These are phyloP conservation scores for Autographa gamma DNA, from an alignment of 2,888 invertebrate genomes.

Conservation along the genomic window DNA sequence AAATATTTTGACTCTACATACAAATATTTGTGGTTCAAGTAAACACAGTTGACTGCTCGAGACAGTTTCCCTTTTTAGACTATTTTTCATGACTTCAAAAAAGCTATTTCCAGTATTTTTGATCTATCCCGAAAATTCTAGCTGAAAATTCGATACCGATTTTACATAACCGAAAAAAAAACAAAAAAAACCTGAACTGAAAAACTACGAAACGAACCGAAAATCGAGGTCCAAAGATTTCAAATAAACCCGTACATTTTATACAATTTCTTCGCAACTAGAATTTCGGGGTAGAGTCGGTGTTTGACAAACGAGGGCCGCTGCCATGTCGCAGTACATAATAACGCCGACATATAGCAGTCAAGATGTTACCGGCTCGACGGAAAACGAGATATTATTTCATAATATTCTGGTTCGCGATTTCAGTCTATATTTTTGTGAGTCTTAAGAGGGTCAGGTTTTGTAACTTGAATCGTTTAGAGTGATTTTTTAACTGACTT, in stretches of 20 bases:
- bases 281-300: slow-evolving; percentile 26
- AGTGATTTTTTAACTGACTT: too few relatives aligned
- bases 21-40: too few relatives aligned
- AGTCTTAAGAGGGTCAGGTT: neutral
- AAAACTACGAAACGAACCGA: slow-evolving; percentile 14
- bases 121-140: neutral
- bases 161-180: neutral
- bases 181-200: slow-evolving; percentile 4
- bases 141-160: neutral
- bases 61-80: too few relatives aligned
- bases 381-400: slow-evolving; percentile 9
- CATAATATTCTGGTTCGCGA: neutral
- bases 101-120: neutral
- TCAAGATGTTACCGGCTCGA: slow-evolving; percentile 35
- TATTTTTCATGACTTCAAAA: too few relatives aligned
- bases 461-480: too few relatives aligned
- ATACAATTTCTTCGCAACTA: neutral
- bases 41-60: too few relatives aligned
- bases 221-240: slow-evolving; percentile 12
- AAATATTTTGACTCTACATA: too few relatives aligned
- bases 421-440: neutral
- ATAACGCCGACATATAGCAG: slow-evolving; percentile 31
- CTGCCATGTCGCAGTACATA: slow-evolving; percentile 31
- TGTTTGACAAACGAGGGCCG: slow-evolving; percentile 51
- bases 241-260: slow-evolving; percentile 31